phyloP scores from a whole-genome alignment of 2,888 invertebrate species.

The Drymonia ruficornis region DNA sequence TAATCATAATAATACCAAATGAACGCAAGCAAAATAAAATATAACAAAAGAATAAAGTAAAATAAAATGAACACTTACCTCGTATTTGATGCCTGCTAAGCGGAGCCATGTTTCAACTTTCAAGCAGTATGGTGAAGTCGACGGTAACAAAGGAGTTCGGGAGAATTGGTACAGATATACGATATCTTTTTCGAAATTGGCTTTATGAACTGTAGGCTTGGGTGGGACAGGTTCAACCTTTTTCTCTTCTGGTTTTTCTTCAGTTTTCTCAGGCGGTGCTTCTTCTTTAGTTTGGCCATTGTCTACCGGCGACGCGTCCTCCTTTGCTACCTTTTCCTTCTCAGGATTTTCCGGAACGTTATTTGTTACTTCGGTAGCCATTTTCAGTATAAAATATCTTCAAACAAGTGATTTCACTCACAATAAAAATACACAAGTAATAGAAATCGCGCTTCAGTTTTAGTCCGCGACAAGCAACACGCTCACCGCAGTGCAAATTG shows the following conservation, averaged over 20 bases:
- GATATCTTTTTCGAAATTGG: constrained; percentile 95
- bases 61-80: constrained; percentile 87
- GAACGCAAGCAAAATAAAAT: constrained; percentile 35
- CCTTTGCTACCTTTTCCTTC: constrained; percentile 86
- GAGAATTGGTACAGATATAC: constrained; percentile 98
- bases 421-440: constrained; percentile 25
- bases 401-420: constrained; percentile 22
- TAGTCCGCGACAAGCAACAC: constrained; percentile 17
- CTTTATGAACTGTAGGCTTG: constrained; percentile 93
- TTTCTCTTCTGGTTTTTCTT: constrained; percentile 77
- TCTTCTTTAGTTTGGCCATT: constrained; percentile 77
- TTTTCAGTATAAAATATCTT: constrained; percentile 64
- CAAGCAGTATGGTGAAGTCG: constrained; percentile 96
- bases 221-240: constrained; percentile 88
- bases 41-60: constrained; percentile 11
- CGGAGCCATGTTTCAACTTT: constrained; percentile 98
- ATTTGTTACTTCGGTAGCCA: constrained; percentile 92
- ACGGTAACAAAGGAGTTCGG: constrained; percentile 94
- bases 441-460: constrained; percentile 18
- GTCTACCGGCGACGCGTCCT: constrained; percentile 79
- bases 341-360: constrained; percentile 87
- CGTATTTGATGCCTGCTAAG: constrained; percentile 95
- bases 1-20: neutral
- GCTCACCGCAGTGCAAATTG: constrained; percentile 14
- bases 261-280: constrained; percentile 74